Base-by-base conservation (phyloP, 2,113 vertebrate species). In the Rhinolophus sinicus region DNA sequence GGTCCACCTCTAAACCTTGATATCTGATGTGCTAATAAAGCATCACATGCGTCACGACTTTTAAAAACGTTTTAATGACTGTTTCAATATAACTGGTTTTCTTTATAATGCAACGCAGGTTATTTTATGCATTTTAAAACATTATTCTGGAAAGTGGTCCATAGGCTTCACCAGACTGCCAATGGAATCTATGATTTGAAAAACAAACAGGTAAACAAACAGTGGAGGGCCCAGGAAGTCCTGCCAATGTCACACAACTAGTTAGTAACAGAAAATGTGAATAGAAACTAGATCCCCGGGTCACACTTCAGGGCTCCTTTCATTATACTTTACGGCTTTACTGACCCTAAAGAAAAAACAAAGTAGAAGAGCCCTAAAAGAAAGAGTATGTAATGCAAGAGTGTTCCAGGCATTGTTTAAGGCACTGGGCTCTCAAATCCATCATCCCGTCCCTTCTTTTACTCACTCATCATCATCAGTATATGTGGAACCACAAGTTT, bases 71-170 rank as follows among this genome's bases (percentile, higher is more conserved):
- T 56, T 47, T 75, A 9, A 40, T 91, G 64, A 77, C 8, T 33
- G 64, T 58, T 84, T 92, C 70, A 58, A 22, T 69, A 76, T 58
- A 81, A 95, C 6, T 85, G 65, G 30, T 81, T 92, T 96, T 44
- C 26, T 54, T 52, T 84, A 54, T 40, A 62, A 80, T 38, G 8
- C 5, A 54, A 12, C 21, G 3, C 13, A 82, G 52, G 58, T 60
- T 65, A 64, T 64, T 88, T 90, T 65, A 69, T 64, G 8, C 33
- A 90, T 80, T 93, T 95, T 28, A 73, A 80, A 95, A 65, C 26
- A 65, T 21, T n/a, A 54, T 40, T 81, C 33, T 83, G 16, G 40
- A 76, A 90, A 84, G 62, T 77, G 1, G 21, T 14, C 35, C 47
- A 47, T 4, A 67, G 38, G 28, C 10, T 92, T 85, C 2, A 40